Evolutionary conservation across 2,888 invertebrate species (phyloP).

Genomic region (Drosophila rellima): DNA sequence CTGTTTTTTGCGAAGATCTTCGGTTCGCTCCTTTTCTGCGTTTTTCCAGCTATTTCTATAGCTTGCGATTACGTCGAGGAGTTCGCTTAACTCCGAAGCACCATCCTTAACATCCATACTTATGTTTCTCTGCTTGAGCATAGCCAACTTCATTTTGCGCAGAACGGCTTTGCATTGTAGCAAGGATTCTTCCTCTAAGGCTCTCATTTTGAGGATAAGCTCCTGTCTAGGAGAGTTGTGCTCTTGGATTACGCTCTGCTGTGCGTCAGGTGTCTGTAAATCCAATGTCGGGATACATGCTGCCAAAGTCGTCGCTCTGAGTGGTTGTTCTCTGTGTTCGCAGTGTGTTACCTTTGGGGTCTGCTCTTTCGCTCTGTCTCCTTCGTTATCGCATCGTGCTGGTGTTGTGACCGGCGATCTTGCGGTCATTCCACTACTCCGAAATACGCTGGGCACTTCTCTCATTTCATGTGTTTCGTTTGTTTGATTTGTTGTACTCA

Average conservation of each 20-base stretch:
- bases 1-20: neutral
- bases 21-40: neutral
- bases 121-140: neutral
- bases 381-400: neutral
- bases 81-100: conserved; percentile 1
- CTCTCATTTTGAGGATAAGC: conserved; percentile 4
- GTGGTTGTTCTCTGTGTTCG: neutral
- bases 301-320: neutral
- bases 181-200: neutral
- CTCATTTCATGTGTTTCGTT: no score
- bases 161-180: neutral
- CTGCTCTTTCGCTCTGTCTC: neutral
- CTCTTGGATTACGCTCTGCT: neutral
- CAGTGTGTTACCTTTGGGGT: neutral
- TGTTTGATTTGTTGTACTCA: no score
- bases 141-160: neutral
- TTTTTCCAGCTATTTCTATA: neutral
- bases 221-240: neutral
- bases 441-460: no score
- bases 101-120: conserved; percentile 6
- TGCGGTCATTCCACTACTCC: no score
- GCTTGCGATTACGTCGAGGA: conserved; percentile 1
- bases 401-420: neutral
- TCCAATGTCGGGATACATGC: neutral
- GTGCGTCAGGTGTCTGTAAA: neutral